Evolutionary conservation across 2,113 vertebrate genomes (phyloP).

Genomic region (Microcebus jonahi): DNA sequence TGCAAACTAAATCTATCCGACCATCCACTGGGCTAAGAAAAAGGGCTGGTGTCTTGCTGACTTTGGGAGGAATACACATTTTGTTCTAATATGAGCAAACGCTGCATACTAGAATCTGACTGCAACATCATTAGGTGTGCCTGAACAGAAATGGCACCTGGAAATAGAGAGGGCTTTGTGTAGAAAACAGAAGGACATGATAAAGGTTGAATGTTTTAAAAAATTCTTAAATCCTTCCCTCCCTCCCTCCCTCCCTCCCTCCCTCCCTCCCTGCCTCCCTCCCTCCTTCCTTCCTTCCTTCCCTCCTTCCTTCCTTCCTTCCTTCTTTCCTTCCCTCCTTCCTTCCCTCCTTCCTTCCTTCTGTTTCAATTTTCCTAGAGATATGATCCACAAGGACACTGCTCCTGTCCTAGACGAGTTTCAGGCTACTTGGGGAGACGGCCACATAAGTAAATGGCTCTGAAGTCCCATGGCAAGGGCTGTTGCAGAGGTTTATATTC

Average conservation of each 20-base stretch:
- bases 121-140: background rate
- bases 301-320: too few species aligned
- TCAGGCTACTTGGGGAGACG: background rate
- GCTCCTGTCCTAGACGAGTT: background rate
- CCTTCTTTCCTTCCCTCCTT: too few species aligned
- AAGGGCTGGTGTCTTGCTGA: background rate
- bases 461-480: background rate
- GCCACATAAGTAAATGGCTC: background rate
- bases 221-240: background rate
- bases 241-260: too few species aligned
- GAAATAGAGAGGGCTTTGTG: background rate
- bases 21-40: background rate
- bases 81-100: background rate
- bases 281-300: too few species aligned
- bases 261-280: too few species aligned
- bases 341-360: background rate
- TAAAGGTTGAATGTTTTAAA: background rate
- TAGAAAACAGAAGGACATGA: background rate
- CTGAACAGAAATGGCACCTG: background rate
- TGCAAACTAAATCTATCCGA: background rate
- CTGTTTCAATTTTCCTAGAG: background rate
- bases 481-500: background rate
- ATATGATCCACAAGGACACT: background rate
- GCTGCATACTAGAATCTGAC: background rate
- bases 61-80: background rate